These are phyloP conservation scores for Zosterops lateralis DNA, from an alignment of 2,113 vertebrate genomes.

Conservation along the genomic window DNA sequence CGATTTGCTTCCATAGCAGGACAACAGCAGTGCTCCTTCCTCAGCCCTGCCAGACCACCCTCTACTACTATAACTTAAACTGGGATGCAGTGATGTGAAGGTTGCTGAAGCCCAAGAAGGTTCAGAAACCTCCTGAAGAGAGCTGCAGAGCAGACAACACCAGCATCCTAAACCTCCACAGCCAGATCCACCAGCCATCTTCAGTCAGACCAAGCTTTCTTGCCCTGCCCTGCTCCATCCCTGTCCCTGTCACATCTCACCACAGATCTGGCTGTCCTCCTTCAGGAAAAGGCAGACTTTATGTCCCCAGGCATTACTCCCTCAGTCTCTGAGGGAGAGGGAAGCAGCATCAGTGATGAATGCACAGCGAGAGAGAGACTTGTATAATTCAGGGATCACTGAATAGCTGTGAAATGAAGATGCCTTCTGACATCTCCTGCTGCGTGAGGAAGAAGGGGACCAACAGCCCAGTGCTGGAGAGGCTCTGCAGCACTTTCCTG, in stretches of 20 bases:
- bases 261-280: neutral
- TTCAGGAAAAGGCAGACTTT: slow-evolving; percentile 40
- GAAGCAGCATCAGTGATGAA: slow-evolving; percentile 12
- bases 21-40: neutral
- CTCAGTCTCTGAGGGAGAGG: neutral
- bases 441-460: neutral
- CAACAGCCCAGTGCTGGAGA: neutral
- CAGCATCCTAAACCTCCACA: neutral
- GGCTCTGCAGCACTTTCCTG: neutral
- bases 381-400: slow-evolving; percentile 47
- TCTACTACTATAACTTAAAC: neutral
- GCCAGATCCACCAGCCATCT: neutral
- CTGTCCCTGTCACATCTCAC: slow-evolving; percentile 33
- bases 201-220: neutral
- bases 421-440: slow-evolving; percentile 51
- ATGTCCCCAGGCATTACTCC: slow-evolving; percentile 23
- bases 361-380: slow-evolving; percentile 2
- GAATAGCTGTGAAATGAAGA: slow-evolving; percentile 41
- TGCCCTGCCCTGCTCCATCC: neutral
- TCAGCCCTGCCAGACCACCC: neutral
- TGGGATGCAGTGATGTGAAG: neutral
- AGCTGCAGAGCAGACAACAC: neutral
- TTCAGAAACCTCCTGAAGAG: neutral
- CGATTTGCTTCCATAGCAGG: neutral
- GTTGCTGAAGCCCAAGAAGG: neutral